Conservation (phyloP, 2,797 vertebrate species). For the Propithecus perrieri region DNA sequence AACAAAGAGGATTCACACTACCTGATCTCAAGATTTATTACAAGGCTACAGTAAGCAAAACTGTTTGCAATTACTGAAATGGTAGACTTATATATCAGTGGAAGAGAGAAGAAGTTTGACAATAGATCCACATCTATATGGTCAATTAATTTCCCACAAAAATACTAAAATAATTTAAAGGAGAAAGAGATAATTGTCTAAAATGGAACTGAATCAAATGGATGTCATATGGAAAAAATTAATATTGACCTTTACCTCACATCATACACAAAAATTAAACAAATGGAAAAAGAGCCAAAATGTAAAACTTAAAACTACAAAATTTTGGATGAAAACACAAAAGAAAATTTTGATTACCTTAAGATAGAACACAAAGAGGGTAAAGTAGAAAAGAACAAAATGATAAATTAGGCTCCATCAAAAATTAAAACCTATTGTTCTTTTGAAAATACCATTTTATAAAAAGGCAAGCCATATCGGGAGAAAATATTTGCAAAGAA, state of each 20-base stretch:
- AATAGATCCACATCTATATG: background rate
- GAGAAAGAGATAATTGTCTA: background rate
- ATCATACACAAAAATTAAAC: background rate
- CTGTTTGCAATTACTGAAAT: background rate
- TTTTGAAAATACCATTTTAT: background rate
- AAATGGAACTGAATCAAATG: background rate
- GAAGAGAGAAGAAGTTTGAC: background rate
- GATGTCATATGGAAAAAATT: background rate
- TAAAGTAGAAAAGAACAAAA: background rate
- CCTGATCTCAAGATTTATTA: background rate
- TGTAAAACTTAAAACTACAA: background rate
- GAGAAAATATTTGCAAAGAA: background rate
- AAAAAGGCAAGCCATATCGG: background rate
- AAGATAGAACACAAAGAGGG: background rate
- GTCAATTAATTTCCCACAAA: background rate
- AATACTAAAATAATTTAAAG: background rate
- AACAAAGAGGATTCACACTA: background rate
- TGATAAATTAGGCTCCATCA: background rate
- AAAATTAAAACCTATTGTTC: background rate
- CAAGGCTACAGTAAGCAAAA: background rate
- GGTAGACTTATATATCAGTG: background rate
- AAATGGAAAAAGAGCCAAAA: background rate
- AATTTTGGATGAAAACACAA: background rate
- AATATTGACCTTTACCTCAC: background rate
- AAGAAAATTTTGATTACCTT: background rate